Base-by-base conservation (phyloP, 2,888 invertebrate species). In the Erannis defoliaria region DNA sequence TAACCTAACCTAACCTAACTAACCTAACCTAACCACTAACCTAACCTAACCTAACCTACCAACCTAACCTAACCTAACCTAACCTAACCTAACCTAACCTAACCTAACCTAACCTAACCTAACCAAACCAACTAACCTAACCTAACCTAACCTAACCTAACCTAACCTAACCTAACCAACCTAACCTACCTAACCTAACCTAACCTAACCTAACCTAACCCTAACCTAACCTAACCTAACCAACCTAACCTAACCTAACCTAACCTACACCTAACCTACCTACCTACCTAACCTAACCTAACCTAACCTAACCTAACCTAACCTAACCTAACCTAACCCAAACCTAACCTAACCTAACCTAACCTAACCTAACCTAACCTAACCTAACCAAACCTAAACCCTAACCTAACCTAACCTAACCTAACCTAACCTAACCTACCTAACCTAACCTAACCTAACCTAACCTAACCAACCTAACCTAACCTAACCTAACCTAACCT, bases 181-280 rank as follows among this genome's bases (percentile, higher is more conserved):
- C 40, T 40, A 40, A 40, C 40, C 40, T 40, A 40, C 40, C 40
- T 40, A 40, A 40, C 40, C 40, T 40, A 40, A 40, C 40, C 40
- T 40, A 40, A 40, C 40, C 40, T 40, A 40, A 40, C 40, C 40
- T 40, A 40, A 40, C 40, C 40, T 40, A 40, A 40, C 40, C 40
- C 40, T 40, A 40, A 40, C 58, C 62, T 60, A 55, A 53, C 66
- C 62, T 62, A 55, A 58, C 66, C 62, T 59, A 55, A 54, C 66
- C 66, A 55, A 62, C 66, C 66, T 66, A 59, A 63, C 66, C 62
- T 59, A 55, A 54, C 66, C 66, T 66, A 55, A 62, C 66, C 66
- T 66, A 59, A 63, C 40, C 66, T 19, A 19, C 16, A 40, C 40
- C 40, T 40, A 40, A 40, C 40, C 40, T 40, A 38, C n/a, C n/a